A percentile compares a stretch with the other conserved stretches of the same genome.
Evolutionary conservation across 2,113 vertebrate species (phyloP).

Genomic region (Columba livia): DNA sequence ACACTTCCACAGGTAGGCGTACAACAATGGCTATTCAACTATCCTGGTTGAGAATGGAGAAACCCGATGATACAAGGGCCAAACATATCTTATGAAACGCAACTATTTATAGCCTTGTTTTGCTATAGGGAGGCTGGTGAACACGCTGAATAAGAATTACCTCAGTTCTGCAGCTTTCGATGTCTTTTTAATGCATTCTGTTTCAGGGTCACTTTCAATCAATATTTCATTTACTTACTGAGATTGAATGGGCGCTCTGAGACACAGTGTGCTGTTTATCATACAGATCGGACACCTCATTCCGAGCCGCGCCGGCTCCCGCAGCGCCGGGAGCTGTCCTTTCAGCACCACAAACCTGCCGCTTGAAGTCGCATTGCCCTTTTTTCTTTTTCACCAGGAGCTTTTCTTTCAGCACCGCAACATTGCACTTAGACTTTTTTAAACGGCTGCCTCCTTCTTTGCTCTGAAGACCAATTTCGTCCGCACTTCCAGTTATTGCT

Average conservation of each 20-base stretch:
- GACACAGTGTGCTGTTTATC: slow-evolving; percentile 89
- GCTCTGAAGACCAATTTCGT: slow-evolving; percentile 83
- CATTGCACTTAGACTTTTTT: slow-evolving; percentile 85
- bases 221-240: slow-evolving; percentile 94
- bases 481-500: slow-evolving; percentile 82
- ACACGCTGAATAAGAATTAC: slow-evolving; percentile 87
- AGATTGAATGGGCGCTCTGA: slow-evolving; percentile 91
- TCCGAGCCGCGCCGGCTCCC: slow-evolving; percentile 82
- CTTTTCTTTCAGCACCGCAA: slow-evolving; percentile 85
- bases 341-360: slow-evolving; percentile 84
- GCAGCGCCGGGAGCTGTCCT: slow-evolving; percentile 84
- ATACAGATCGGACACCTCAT: slow-evolving; percentile 89
- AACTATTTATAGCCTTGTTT: slow-evolving; percentile 86
- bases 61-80: slow-evolving; percentile 77
- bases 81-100: slow-evolving; percentile 78
- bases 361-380: slow-evolving; percentile 81
- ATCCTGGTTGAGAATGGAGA: slow-evolving; percentile 75
- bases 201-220: slow-evolving; percentile 94
- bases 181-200: slow-evolving; percentile 92
- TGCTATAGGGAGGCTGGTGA: slow-evolving; percentile 86
- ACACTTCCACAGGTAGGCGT: slow-evolving; percentile 78
- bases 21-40: slow-evolving; percentile 74
- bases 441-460: slow-evolving; percentile 84
- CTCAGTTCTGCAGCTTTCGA: slow-evolving; percentile 87
- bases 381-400: slow-evolving; percentile 79